Evolutionary conservation across 2,113 vertebrate species (phyloP).

Genomic region (Epinephelus lanceolatus): DNA sequence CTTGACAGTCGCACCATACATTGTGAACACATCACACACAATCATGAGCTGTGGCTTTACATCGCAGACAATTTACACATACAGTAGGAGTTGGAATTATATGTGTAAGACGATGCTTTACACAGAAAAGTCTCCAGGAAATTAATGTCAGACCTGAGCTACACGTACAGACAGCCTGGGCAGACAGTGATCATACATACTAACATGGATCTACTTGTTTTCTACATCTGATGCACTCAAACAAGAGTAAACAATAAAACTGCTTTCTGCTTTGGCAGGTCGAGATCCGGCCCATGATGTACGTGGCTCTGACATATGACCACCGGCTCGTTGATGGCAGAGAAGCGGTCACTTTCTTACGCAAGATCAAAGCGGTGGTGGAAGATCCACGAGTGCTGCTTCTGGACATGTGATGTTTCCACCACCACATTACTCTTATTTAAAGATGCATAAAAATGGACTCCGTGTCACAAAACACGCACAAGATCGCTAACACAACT

Average conservation of each 20-base stretch:
- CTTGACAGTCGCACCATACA: too few species aligned
- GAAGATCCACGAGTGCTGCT: constrained; percentile 95
- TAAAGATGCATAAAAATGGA: constrained; percentile 35
- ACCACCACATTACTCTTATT: constrained; percentile 8
- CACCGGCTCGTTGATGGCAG: constrained; percentile 95
- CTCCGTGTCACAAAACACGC: constrained; percentile 28
- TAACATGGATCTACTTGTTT: neutral
- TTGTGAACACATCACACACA: too few species aligned
- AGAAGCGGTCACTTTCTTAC: constrained; percentile 95
- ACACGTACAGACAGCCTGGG: neutral
- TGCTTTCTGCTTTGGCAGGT: constrained; percentile 81
- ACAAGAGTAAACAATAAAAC: neutral
- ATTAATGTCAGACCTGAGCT: neutral
- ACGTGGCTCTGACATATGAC: constrained; percentile 93
- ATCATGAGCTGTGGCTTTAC: too few species aligned
- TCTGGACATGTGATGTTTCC: constrained; percentile 88
- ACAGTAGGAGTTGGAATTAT: neutral
- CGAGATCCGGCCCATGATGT: constrained; percentile 97
- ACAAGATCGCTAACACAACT: constrained; percentile 28
- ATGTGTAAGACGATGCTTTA: neutral
- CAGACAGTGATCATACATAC: neutral
- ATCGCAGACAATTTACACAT: too few species aligned
- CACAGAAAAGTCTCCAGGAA: neutral
- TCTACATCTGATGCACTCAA: neutral
- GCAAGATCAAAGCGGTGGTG: constrained; percentile 95